Evolutionary conservation across 2,888 invertebrate species (phyloP).

Genomic region (Bhutanitis thaidina): DNA sequence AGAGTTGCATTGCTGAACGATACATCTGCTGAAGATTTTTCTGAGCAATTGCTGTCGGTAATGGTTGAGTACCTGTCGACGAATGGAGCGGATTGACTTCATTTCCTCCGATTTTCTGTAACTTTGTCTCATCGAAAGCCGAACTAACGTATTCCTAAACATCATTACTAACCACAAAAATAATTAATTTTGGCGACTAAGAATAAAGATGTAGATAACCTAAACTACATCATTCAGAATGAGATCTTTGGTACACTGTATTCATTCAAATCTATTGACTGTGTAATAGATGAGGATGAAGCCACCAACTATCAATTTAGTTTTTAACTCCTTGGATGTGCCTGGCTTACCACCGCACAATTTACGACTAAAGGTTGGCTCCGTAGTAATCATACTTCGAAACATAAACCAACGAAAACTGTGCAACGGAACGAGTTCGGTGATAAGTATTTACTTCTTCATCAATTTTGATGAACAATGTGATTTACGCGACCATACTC

Average conservation of each 20-base stretch:
- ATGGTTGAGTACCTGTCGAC: constrained; percentile 35
- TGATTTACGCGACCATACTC: too few relatives aligned
- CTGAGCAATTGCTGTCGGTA: constrained; percentile 40
- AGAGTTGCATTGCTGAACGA: constrained; percentile 24
- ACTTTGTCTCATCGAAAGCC: constrained; percentile 29
- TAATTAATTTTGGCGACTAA: constrained; percentile 38
- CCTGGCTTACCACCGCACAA: constrained; percentile 6
- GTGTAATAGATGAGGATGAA: neutral
- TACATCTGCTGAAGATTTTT: constrained; percentile 34
- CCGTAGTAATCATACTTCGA: constrained; percentile 4
- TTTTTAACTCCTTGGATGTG: constrained; percentile 16
- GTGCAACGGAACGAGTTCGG: too few relatives aligned
- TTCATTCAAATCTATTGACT: constrained; percentile 11
- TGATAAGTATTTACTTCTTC: too few relatives aligned
- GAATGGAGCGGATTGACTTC: constrained; percentile 35
- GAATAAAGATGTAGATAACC: constrained; percentile 41
- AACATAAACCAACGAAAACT: constrained; percentile 9
- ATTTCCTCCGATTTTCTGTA: constrained; percentile 38
- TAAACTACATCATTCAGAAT: constrained; percentile 33
- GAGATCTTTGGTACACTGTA: constrained; percentile 24
- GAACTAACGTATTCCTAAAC: constrained; percentile 17
- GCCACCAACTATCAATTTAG: neutral
- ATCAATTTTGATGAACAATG: too few relatives aligned
- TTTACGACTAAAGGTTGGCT: constrained; percentile 14
- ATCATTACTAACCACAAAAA: constrained; percentile 30